A percentile compares a stretch with the other conserved stretches of the same genome.
Evolutionary conservation across 2,888 invertebrate species (phyloP).

Genomic region (Darwinula stevensoni): DNA sequence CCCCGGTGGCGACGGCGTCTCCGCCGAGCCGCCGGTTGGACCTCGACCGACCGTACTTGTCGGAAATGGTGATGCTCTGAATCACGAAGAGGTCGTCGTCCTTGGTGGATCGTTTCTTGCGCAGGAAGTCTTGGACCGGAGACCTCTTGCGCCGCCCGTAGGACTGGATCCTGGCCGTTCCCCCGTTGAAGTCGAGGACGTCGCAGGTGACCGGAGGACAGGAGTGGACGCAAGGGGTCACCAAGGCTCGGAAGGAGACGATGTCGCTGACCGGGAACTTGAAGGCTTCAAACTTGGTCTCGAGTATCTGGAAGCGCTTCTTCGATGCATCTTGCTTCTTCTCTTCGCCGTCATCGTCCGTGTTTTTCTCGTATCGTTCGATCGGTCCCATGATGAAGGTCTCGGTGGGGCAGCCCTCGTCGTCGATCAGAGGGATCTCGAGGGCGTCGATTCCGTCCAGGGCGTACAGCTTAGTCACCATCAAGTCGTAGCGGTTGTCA

Average conservation of each 20-base stretch:
- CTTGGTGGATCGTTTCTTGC: neutral
- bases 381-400: slow-evolving; percentile 17
- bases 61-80: slow-evolving; percentile 1
- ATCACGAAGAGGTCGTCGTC: neutral
- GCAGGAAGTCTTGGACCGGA: too few species aligned
- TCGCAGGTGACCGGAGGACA: slow-evolving; percentile 27
- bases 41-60: too few species aligned
- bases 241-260: slow-evolving; percentile 79
- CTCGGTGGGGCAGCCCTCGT: slow-evolving; percentile 18
- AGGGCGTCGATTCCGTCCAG: slow-evolving; percentile 18
- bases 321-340: neutral
- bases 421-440: slow-evolving; percentile 20
- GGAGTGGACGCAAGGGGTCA: slow-evolving; percentile 72
- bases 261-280: slow-evolving; percentile 84
- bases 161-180: neutral
- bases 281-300: slow-evolving; percentile 32
- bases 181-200: neutral
- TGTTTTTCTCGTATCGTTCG: too few species aligned
- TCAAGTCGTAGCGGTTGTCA: slow-evolving; percentile 20
- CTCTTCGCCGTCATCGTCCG: too few species aligned
- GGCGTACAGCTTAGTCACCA: slow-evolving; percentile 19
- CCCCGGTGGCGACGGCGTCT: neutral
- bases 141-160: neutral
- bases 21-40: too few species aligned
- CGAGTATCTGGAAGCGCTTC: neutral